Evolutionary conservation across 1,140 invertebrate genomes (phyloP).

Genomic region (Steinernema feltiae): DNA sequence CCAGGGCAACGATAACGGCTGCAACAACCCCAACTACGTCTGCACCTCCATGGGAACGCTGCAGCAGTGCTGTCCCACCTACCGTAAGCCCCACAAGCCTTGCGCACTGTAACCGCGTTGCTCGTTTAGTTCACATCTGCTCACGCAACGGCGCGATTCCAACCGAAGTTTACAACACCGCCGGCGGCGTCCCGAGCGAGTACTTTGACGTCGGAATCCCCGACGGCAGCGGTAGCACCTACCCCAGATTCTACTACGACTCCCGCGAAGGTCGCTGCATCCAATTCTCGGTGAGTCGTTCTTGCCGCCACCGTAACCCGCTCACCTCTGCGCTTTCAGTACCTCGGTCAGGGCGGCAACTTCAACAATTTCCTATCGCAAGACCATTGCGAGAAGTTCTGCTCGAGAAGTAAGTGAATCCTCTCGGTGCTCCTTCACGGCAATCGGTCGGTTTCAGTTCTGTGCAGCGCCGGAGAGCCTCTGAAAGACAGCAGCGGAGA

Average conservation of each 20-base stretch:
- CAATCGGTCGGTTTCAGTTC: conserved; percentile 40
- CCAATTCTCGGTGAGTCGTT: conserved; percentile 46
- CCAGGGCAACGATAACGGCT: conserved; percentile 57
- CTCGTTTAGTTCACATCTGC: conserved; percentile 44
- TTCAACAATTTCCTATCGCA: conserved; percentile 57
- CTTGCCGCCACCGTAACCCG: too few relatives aligned
- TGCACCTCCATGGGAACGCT: conserved; percentile 56
- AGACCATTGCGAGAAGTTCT: conserved; percentile 57
- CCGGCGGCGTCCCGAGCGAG: conserved; percentile 53
- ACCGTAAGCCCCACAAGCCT: conserved; percentile 33
- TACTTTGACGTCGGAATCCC: conserved; percentile 57
- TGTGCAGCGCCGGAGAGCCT: conserved; percentile 55
- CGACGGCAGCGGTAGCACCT: conserved; percentile 52
- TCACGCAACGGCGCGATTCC: conserved; percentile 56
- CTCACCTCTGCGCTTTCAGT: conserved; percentile 38
- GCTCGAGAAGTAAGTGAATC: conserved; percentile 50
- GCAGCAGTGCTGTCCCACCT: conserved; percentile 56
- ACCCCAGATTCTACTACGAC: conserved; percentile 56
- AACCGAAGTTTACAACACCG: conserved; percentile 57
- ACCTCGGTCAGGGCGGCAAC: conserved; percentile 56
- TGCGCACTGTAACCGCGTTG: background rate
- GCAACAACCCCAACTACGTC: conserved; percentile 57
- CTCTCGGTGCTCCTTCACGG: background rate
- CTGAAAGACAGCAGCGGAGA: conserved; percentile 55
- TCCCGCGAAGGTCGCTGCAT: conserved; percentile 55